phyloP scores from a whole-genome alignment of 1,140 invertebrate genomes.

The Tribolium castaneum region DNA sequence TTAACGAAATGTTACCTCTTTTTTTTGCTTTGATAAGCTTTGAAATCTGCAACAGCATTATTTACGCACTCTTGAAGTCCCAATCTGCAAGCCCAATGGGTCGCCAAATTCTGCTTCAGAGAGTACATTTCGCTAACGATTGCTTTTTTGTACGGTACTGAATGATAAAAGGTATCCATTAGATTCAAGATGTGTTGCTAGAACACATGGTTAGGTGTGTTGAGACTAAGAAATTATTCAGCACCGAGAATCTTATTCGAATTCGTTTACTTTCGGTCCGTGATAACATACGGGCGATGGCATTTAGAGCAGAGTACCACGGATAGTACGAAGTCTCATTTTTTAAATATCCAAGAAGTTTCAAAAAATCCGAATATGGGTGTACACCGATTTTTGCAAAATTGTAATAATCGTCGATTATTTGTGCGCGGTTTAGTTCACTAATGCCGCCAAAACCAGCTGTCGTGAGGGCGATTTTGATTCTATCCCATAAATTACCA shows the following conservation, averaged over 20 bases:
- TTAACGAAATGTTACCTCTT: not conserved
- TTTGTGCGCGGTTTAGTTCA: slow-evolving; percentile 80
- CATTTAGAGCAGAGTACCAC: slow-evolving; percentile 72
- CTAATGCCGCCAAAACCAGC: slow-evolving; percentile 69
- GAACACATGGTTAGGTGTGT: slow-evolving; percentile 5
- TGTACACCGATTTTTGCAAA: slow-evolving; percentile 66
- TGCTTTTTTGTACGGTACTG: slow-evolving; percentile 48
- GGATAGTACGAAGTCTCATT: slow-evolving; percentile 74
- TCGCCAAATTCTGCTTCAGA: slow-evolving; percentile 61
- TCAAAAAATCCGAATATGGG: slow-evolving; percentile 66
- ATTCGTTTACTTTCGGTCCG: slow-evolving; percentile 54
- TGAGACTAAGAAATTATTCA: slow-evolving; percentile 27
- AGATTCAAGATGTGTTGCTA: slow-evolving; percentile 41
- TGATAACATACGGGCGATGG: slow-evolving; percentile 66
- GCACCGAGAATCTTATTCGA: slow-evolving; percentile 30
- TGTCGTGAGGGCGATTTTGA: slow-evolving; percentile 64
- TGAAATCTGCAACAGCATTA: slow-evolving; percentile 58
- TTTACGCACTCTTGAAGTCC: slow-evolving; percentile 65
- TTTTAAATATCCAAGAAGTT: slow-evolving; percentile 70
- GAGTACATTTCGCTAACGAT: slow-evolving; percentile 56
- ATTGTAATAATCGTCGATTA: slow-evolving; percentile 83
- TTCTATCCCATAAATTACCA: slow-evolving; percentile 72
- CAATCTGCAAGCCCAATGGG: slow-evolving; percentile 68
- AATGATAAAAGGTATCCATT: slow-evolving; percentile 27
- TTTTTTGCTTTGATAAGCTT: not conserved